Conservation (phyloP, 2,113 vertebrate species). For the Muntiacus reevesi region DNA sequence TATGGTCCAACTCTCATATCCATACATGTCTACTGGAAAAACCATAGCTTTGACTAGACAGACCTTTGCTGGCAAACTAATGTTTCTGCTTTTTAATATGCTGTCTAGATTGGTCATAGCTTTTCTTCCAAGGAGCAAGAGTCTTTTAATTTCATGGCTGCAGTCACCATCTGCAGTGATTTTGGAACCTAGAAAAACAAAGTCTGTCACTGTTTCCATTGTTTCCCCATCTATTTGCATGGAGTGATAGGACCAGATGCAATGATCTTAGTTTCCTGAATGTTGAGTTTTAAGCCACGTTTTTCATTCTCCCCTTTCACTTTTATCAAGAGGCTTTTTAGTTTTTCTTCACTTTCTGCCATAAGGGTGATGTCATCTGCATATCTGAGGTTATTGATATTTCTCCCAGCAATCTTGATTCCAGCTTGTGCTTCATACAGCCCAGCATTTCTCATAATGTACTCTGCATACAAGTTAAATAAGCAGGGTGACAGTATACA, state of each 20-base stretch:
- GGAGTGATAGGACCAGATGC: not conserved
- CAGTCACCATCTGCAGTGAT: not conserved
- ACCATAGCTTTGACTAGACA: not conserved
- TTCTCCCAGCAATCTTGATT: rapidly evolving
- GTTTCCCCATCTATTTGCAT: not conserved
- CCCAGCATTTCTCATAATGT: not conserved
- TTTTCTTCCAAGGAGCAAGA: not conserved
- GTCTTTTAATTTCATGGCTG: not conserved
- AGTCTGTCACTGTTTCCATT: not conserved
- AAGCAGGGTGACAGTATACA: not conserved
- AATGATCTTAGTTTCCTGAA: not conserved
- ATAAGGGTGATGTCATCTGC: not conserved
- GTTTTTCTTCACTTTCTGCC: not conserved
- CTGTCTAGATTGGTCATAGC: not conserved
- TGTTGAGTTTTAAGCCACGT: not conserved
- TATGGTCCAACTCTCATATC: not conserved
- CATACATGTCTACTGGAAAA: not conserved
- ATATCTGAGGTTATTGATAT: not conserved
- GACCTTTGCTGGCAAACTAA: not conserved
- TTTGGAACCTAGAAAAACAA: not conserved
- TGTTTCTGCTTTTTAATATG: not conserved
- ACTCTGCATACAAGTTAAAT: not conserved
- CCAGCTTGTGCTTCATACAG: not conserved
- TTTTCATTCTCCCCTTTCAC: not conserved
- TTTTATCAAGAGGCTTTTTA: not conserved